phyloP scores from a whole-genome alignment of 2,888 invertebrate species.

The Lamproptera curius region DNA sequence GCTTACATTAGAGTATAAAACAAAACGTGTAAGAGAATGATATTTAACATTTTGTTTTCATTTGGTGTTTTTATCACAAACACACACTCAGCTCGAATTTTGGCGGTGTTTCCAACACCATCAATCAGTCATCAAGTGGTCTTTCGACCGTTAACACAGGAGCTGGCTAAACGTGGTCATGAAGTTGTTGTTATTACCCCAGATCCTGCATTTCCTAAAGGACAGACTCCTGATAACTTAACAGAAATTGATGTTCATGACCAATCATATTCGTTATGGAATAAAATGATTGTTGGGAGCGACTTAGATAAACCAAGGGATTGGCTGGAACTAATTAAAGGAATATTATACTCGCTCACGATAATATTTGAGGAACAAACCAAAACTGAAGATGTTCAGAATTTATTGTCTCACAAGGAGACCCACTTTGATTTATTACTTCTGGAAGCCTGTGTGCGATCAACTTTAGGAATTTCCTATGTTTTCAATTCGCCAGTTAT shows the following conservation, averaged over 20 bases:
- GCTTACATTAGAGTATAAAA: too few relatives aligned
- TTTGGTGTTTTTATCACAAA: neutral
- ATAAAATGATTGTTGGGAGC: neutral
- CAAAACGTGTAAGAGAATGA: too few relatives aligned
- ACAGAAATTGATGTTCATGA: slow-evolving; percentile 22
- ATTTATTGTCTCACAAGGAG: slow-evolving; percentile 30
- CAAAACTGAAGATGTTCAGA: slow-evolving; percentile 28
- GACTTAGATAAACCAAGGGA: neutral
- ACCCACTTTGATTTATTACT: slow-evolving; percentile 42
- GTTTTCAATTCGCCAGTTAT: slow-evolving; percentile 38
- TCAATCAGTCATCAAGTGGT: slow-evolving; percentile 6
- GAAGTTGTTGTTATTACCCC: slow-evolving; percentile 49
- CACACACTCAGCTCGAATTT: slow-evolving; percentile 30
- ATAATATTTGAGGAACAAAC: slow-evolving; percentile 28
- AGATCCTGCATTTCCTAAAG: slow-evolving; percentile 35
- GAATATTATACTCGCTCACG: neutral
- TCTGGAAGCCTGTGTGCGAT: slow-evolving; percentile 36
- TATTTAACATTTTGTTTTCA: too few relatives aligned
- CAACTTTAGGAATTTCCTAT: slow-evolving; percentile 36
- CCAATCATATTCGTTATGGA: slow-evolving; percentile 3
- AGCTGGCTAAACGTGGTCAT: slow-evolving; percentile 50
- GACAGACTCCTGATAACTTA: neutral
- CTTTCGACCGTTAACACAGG: slow-evolving; percentile 29
- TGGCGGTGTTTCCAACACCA: slow-evolving; percentile 39
- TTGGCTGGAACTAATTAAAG: neutral